These are phyloP conservation scores for Brachystomella parvula DNA, from an alignment of 1,140 invertebrate species.

Conservation along the genomic window DNA sequence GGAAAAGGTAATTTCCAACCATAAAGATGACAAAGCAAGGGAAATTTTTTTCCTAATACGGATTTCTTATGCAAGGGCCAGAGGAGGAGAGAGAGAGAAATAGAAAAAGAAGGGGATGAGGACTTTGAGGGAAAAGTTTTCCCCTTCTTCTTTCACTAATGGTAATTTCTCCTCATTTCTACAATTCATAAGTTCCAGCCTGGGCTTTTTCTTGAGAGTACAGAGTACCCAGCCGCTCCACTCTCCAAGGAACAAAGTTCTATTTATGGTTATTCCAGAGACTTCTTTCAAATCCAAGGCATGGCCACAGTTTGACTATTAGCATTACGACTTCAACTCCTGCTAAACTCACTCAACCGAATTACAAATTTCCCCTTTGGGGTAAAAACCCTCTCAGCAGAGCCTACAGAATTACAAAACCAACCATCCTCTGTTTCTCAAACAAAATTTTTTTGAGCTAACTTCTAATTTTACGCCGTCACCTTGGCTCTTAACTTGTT, in stretches of 20 bases:
- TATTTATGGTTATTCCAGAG: neutral
- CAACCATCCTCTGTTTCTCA: too few relatives aligned
- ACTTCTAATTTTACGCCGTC: too few relatives aligned
- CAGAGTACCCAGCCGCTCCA: neutral
- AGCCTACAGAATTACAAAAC: too few relatives aligned
- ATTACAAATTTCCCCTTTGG: too few relatives aligned
- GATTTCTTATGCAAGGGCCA: constrained; percentile 6
- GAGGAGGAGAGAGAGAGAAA: neutral
- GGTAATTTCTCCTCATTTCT: constrained; percentile 3
- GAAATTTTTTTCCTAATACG: constrained; percentile 8
- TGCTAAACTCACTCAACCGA: too few relatives aligned
- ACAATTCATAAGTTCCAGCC: constrained; percentile 5
- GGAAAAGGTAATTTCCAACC: constrained; percentile 4
- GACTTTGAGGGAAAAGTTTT: neutral
- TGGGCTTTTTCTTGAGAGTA: too few relatives aligned
- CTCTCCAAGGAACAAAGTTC: neutral
- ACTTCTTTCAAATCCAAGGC: neutral
- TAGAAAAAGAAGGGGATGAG: neutral
- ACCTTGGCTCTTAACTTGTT: too few relatives aligned
- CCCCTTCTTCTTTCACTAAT: constrained; percentile 8
- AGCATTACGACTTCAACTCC: too few relatives aligned
- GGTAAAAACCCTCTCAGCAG: too few relatives aligned
- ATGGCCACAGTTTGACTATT: too few relatives aligned
- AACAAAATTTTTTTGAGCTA: too few relatives aligned
- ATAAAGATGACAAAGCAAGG: constrained; percentile 9